Percentiles rank a stretch among this genome's conserved stretches.
These are phyloP conservation scores for Nasua narica DNA, from an alignment of 2,797 vertebrate species.

Conservation along the genomic window DNA sequence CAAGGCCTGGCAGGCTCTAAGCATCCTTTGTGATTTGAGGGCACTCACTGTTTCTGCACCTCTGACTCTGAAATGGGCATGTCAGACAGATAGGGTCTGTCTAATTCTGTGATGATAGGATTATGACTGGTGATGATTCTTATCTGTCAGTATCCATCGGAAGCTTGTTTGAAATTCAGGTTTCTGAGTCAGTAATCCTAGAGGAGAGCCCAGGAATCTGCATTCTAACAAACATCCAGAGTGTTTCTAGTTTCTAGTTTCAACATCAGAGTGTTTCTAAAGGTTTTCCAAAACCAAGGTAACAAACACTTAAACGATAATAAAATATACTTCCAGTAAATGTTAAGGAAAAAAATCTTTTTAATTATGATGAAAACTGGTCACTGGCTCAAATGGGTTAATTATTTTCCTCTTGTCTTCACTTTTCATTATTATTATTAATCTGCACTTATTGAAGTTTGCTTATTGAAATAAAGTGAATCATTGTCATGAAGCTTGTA, in stretches of 20 bases:
- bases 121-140: not conserved
- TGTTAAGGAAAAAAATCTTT: not conserved
- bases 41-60: not conserved
- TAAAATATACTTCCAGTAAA: not conserved
- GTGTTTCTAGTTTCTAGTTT: not conserved
- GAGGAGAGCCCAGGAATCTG: not conserved
- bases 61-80: not conserved
- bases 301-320: not conserved
- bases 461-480: not conserved
- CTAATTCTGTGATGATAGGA: not conserved
- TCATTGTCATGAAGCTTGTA: not conserved
- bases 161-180: not conserved
- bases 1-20: not conserved
- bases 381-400: not conserved
- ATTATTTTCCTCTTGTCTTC: slow-evolving; percentile 4
- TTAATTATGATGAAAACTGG: not conserved
- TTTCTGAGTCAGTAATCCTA: not conserved
- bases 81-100: not conserved
- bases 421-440: slow-evolving; percentile 22
- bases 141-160: not conserved
- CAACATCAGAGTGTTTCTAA: too few species aligned
- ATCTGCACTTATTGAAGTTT: not conserved
- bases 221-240: not conserved
- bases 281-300: not conserved
- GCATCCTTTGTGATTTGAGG: not conserved